Evolutionary conservation across 1,140 invertebrate species (phyloP).

Genomic region (Potamilus streckersoni): DNA sequence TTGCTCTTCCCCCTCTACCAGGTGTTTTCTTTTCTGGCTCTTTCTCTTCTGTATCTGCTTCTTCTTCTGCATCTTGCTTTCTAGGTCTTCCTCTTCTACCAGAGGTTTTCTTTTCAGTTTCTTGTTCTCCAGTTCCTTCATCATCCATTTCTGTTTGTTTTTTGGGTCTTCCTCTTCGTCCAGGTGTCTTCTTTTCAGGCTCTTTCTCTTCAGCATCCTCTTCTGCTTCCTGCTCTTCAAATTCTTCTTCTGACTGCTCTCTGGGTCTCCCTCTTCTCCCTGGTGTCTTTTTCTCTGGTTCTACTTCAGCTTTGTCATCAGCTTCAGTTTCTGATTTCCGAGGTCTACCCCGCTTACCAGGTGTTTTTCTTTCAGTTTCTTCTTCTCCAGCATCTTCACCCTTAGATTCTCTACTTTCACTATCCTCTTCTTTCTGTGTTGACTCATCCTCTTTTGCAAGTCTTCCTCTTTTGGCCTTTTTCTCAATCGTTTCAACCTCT

Average conservation of each 20-base stretch:
- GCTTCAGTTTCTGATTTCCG: conserved; percentile 27
- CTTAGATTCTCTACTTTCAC: conserved; percentile 15
- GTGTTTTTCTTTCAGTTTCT: conserved; percentile 21
- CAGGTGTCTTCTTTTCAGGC: conserved; percentile 15
- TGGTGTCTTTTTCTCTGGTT: conserved; percentile 17
- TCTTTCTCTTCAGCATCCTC: conserved; percentile 20
- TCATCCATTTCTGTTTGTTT: conserved; percentile 4
- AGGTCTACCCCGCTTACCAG: conserved; percentile 33
- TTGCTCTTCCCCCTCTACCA: conserved; percentile 8
- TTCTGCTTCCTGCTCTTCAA: conserved; percentile 21
- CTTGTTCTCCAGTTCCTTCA: conserved; percentile 22
- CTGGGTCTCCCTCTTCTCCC: conserved; percentile 23
- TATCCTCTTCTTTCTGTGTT: conserved; percentile 16
- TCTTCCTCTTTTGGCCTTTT: conserved; percentile 16
- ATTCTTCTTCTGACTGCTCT: conserved; percentile 31
- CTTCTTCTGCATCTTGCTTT: conserved; percentile 1
- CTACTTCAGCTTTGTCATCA: conserved; percentile 31
- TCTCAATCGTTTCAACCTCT: conserved; percentile 14
- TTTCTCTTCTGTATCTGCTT: no score
- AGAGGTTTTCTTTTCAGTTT: conserved; percentile 19
- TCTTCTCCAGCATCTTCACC: conserved; percentile 26
- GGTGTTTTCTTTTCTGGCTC: conserved; percentile 13
- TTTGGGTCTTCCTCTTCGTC: conserved; percentile 15
- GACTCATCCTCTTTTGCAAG: conserved; percentile 1
- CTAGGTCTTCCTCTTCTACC: conserved; percentile 1